Evolutionary conservation across 1,140 invertebrate genomes (phyloP).

Genomic region (Hypsibius dujardini): DNA sequence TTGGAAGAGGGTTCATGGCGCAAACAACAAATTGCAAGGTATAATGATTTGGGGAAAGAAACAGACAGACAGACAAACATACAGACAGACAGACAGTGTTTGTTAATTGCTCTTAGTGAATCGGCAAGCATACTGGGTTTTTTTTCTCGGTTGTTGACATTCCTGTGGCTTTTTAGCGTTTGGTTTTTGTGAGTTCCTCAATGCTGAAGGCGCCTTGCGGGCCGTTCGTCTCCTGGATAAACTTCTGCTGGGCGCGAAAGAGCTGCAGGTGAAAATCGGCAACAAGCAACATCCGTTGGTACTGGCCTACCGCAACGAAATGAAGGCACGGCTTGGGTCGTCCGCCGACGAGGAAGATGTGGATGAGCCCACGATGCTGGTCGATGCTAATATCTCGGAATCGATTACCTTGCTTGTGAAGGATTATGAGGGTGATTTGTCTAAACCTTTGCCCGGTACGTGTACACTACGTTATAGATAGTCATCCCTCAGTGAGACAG

Average conservation of each 20-base stretch:
- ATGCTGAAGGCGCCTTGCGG: background rate
- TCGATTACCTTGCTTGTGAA: background rate
- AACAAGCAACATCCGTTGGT: slow-evolving; percentile 9
- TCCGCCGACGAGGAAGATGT: background rate
- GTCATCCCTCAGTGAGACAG: no score
- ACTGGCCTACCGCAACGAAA: background rate
- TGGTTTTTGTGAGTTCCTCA: background rate
- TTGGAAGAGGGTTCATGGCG: slow-evolving; percentile 4
- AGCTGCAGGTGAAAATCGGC: slow-evolving; percentile 1
- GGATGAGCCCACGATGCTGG: background rate
- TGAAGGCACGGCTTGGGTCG: background rate
- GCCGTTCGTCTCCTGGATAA: background rate
- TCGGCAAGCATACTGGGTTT: no score
- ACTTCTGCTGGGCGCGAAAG: background rate
- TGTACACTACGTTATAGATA: no score
- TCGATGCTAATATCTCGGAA: background rate
- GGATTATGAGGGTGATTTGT: background rate
- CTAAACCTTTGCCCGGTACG: slow-evolving; percentile 1
- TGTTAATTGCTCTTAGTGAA: no score
- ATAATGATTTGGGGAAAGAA: background rate
- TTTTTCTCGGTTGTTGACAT: background rate
- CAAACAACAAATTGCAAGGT: slow-evolving; percentile 6
- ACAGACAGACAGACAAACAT: background rate
- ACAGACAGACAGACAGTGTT: no score
- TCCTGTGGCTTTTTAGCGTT: background rate